Evolutionary conservation across 2,888 invertebrate species (phyloP).

Genomic region (Limnephilus lunatus): DNA sequence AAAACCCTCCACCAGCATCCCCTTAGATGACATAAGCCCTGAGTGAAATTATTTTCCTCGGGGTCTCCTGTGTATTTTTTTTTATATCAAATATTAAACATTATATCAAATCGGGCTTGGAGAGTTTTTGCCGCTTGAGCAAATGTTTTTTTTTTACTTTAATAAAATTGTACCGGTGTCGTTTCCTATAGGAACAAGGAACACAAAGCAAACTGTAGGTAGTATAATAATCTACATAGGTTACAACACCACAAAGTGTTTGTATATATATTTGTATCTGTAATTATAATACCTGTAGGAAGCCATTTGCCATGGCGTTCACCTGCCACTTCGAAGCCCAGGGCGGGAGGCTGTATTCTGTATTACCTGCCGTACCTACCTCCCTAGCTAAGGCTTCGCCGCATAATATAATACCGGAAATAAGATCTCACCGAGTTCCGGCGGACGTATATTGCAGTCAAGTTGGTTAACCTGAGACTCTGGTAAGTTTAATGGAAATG

Average conservation of each 20-base stretch:
- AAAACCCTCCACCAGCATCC: no score
- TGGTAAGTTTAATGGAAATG: not conserved
- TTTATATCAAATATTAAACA: no score
- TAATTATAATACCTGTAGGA: not conserved
- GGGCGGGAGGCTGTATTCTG: not conserved
- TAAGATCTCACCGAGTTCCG: constrained; percentile 2
- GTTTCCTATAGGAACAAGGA: no score
- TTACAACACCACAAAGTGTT: not conserved
- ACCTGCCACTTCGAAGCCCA: not conserved
- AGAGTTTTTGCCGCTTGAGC: no score
- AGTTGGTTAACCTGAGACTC: not conserved
- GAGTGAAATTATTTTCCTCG: no score
- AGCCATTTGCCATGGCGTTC: not conserved
- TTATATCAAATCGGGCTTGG: no score
- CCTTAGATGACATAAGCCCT: no score
- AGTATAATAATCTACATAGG: not conserved
- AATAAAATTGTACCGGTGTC: no score
- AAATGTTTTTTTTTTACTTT: no score
- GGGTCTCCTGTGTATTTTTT: no score
- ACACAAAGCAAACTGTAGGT: no score
- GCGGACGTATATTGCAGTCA: not conserved
- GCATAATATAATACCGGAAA: constrained; percentile 2
- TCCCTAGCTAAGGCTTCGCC: not conserved
- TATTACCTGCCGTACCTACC: no score
- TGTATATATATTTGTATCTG: not conserved